Percentiles rank a stretch among this genome's conserved stretches.
Evolutionary conservation across 37 sponge, comb jelly and placozoan genomes (phyloP).

Genomic region (Tethya wilhelma): DNA sequence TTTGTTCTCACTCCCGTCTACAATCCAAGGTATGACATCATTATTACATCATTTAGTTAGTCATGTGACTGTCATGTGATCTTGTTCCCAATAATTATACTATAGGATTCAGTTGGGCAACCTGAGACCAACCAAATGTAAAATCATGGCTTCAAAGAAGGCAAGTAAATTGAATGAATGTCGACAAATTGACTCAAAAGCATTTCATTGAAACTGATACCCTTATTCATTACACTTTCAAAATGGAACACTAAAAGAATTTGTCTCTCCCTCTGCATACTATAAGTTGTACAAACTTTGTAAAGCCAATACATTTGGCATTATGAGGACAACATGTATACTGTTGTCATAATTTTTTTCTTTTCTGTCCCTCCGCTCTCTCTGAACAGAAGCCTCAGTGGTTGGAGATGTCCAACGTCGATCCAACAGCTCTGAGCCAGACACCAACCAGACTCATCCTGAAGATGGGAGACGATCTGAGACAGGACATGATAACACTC

Average conservation of each 20-base stretch:
- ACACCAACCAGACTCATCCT: slow-evolving; percentile 62
- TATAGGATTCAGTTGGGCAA: slow-evolving; percentile 53
- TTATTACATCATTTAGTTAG: neutral
- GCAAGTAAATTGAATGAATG: slow-evolving; percentile 34
- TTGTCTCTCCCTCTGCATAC: no score
- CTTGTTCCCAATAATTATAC: neutral
- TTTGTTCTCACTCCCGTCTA: slow-evolving; percentile 56
- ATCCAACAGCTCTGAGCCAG: slow-evolving; percentile 38
- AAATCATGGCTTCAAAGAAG: slow-evolving; percentile 65
- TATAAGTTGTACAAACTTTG: no score
- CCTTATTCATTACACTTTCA: no score
- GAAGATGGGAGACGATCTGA: slow-evolving; percentile 79
- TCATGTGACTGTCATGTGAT: no score
- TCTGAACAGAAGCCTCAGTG: slow-evolving; percentile 73
- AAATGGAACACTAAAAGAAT: no score
- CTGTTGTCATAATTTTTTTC: neutral
- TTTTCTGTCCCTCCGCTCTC: neutral
- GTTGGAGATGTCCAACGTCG: slow-evolving; percentile 72
- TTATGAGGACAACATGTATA: no score
- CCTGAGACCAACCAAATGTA: slow-evolving; percentile 52
- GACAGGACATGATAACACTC: slow-evolving; percentile 86
- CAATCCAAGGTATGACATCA: slow-evolving; percentile 48
- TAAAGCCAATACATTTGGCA: no score
- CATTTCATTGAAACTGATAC: no score
- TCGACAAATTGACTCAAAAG: no score